Evolutionary conservation across 2,113 vertebrate genomes (phyloP).

Genomic region (Ursus arctos): DNA sequence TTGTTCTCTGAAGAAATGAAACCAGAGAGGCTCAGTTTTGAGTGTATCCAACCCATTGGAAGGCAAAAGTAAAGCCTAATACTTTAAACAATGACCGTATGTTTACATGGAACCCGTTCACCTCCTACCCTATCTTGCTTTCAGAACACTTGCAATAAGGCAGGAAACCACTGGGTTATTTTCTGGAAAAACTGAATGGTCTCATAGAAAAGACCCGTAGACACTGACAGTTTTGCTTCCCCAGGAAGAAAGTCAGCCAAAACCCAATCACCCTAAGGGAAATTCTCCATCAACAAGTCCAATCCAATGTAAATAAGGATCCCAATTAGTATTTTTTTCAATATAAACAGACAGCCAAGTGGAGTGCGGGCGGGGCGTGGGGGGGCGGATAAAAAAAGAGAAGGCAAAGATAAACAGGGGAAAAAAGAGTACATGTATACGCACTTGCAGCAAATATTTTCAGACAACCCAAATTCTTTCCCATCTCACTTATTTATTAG

Average conservation of each 20-base stretch:
- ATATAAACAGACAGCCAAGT: neutral
- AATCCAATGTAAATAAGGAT: neutral
- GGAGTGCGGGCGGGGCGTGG: too few species aligned
- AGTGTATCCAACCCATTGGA: neutral
- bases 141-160: neutral
- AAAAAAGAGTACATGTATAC: neutral
- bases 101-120: neutral
- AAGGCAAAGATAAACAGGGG: neutral
- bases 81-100: neutral
- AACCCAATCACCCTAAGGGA: neutral
- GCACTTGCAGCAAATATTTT: neutral
- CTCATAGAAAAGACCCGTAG: neutral
- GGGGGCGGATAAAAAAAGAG: neutral
- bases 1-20: slow-evolving; percentile 10
- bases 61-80: neutral
- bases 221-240: neutral
- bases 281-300: neutral
- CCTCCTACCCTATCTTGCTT: neutral
- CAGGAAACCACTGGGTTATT: neutral
- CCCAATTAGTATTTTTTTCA: neutral
- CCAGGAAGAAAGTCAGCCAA: neutral
- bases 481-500: neutral
- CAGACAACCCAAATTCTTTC: neutral
- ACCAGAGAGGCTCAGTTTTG: neutral
- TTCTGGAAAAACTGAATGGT: neutral